Base-by-base conservation (phyloP, 2,888 invertebrate genomes). In the Molanna angustata region DNA sequence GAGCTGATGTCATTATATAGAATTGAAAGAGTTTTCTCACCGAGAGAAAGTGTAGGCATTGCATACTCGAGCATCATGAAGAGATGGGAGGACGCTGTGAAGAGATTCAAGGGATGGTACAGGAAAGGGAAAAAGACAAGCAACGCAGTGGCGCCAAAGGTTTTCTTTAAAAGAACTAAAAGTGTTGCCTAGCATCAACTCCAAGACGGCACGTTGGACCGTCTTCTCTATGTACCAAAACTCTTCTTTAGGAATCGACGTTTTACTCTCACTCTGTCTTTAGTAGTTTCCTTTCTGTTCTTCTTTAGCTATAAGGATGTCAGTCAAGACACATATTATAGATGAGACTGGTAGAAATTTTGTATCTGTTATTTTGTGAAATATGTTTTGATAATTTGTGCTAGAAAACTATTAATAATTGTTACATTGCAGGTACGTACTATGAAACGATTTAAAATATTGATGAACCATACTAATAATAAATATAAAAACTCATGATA, bases 11-110 rank as follows among this genome's bases (percentile, higher is more conserved):
- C 76, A 6, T 70, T 87, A 42, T 78, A 84, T 17, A 71, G 77
- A 63, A 66, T 84, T 9, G 84, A 85, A 13, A 73, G 70, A 49
- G 70, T 81, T 18, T 93, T 92, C 61, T 64, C 66, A n/a, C 82
- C 82, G 0, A 69, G 77, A 0, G 55, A 67, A 0, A 66, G 73
- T 13, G 61, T 70, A 1, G 68, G 66, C 46, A 69, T 69, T 48
- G 46, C 64, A 0, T 76, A 76, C 64, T 69, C 69, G 21, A 56
- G 61, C 1, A 65, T 67, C 1, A 69, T 81, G 55, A 61, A 64
- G 1, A 69, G 78, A 27, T 84, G 84, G 84, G 77, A 80, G 60
- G 73, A 78, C 58, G 83, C 83, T 0, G 75, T 81, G 1, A 69
- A 72, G 32, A 67, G 83, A 3, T 74, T 82, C 66, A 73, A 75